Evolutionary conservation across 2,113 vertebrate species (phyloP), one percentile per base, ranked within the genome.

Genomic region (Ceyx margarethae): DNA sequence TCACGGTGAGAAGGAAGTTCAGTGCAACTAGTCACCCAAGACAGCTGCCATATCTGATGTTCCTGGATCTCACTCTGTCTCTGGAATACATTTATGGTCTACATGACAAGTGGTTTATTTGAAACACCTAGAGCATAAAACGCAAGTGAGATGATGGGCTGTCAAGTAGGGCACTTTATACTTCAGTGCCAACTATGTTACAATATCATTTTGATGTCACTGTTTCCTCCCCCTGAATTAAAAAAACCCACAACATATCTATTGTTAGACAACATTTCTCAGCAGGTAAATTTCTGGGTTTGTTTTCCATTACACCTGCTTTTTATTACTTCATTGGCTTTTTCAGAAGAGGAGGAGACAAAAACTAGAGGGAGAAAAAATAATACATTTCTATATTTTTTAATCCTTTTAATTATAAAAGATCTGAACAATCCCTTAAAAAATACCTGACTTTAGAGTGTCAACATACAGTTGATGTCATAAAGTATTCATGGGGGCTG

Each of bases 141-240:
- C 56, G 93, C 89, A 93, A 91, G 85, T 80, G 87, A 89, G 81
- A 85, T 87, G 79, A 94, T 85, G 68, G 96, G 95, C 95, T 96
- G 96, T 95, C 95, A 96, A 88, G 94, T 94, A 86, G 42, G 42
- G 77, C 94, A 92, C 66, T 93, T 96, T 96, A 96, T 93, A 45
- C 89, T 91, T 96, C 90, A 71, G 90, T 95, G 93, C 92, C 96
- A 96, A 93, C 84, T 83, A 65, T 79, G 91, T 82, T 96, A 97
- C 94, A 96, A 95, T 96, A 97, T 95, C 86, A 92, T 96, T 96
- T 96, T 96, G 96, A 96, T 89, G 95, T 94, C 76, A 92, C 83
- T 74, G 26, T 85, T 96, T 96, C 93, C 91, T 93, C 89, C 94
- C 6, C 73, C 73, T 96, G 89, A 96, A 97, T 93, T 58, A n/a